Evolutionary conservation across 1,140 invertebrate genomes (phyloP), one percentile per base, ranked within the genome.

Genomic region (Bombus haemorrhoidalis): DNA sequence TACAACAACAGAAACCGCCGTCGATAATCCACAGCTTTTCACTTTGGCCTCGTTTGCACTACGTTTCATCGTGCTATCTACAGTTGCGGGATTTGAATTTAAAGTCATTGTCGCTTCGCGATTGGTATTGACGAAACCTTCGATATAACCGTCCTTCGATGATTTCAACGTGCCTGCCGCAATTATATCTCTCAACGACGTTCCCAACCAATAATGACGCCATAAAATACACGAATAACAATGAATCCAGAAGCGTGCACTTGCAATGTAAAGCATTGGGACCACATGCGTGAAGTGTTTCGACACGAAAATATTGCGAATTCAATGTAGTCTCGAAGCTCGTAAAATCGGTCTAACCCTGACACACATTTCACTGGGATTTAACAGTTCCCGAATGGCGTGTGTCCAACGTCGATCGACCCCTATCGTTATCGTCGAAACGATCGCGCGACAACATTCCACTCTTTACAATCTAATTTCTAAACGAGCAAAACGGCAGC

Each of bases 271-370:
- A 68, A n/a, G 37, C 15, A 34, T 37, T 6, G 28, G 28, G 32
- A 39, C 22, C 47, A 53, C 8, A 39, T 13, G 39, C 66, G 43
- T 22, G 15, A 34, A 64, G 25, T 12, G 53, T 89, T 76, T 86
- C 84, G 47, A 41, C 34, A 86, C 73, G 68, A 62, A 86, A 86
- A 41, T 85, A 81, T 86, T 76, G 37, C 43, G 41, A 77, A 74
- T 73, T 66, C 62, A 73, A 25, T 77, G 43, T 83, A 73, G 81
- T 75, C 76, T 75, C 85, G 72, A 69, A 76, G 73, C 71, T 90
- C 88, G 64, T 90, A 81, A 90, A 87, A 85, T 83, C 69, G 68
- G 62, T 85, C 81, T 87, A 85, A 81, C 89, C 89, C 59, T 90
- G 89, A 90, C 89, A 90, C 76, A 83, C 66, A 90, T 90, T 57